A percentile compares a stretch with the other conserved stretches of the same genome.
These are phyloP conservation scores for Dendrocincla fuliginosa DNA, from an alignment of 2,797 vertebrate species.

Conservation along the genomic window DNA sequence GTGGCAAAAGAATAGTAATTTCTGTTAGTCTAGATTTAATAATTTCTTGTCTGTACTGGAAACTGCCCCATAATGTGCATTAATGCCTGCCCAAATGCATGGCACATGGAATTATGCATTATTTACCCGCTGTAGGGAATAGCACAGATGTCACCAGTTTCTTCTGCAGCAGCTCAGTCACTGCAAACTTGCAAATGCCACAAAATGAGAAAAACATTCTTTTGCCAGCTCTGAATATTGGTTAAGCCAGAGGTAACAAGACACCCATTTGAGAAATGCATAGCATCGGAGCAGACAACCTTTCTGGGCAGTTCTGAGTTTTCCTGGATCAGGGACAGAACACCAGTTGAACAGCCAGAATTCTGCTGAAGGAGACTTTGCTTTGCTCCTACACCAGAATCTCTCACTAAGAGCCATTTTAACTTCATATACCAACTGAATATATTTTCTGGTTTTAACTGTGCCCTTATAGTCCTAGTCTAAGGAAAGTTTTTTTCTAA, in stretches of 20 bases:
- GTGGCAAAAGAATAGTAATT: background rate
- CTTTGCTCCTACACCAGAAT: background rate
- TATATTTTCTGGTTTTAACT: background rate
- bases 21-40: background rate
- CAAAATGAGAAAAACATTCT: background rate
- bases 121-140: background rate
- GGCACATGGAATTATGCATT: slow-evolving; percentile 31
- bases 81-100: background rate
- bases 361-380: background rate
- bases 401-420: background rate
- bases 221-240: background rate
- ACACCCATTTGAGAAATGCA: background rate
- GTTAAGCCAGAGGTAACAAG: background rate
- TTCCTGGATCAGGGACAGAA: background rate
- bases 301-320: background rate
- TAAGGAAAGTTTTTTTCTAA: background rate
- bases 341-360: background rate
- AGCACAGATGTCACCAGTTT: slow-evolving; percentile 25
- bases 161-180: background rate
- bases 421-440: background rate
- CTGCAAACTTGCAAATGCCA: background rate
- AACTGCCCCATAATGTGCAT: background rate
- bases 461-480: background rate
- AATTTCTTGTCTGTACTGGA: background rate
- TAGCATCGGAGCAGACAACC: background rate